Base-by-base conservation (phyloP, 2,113 vertebrate genomes). In the Siniperca chuatsi region DNA sequence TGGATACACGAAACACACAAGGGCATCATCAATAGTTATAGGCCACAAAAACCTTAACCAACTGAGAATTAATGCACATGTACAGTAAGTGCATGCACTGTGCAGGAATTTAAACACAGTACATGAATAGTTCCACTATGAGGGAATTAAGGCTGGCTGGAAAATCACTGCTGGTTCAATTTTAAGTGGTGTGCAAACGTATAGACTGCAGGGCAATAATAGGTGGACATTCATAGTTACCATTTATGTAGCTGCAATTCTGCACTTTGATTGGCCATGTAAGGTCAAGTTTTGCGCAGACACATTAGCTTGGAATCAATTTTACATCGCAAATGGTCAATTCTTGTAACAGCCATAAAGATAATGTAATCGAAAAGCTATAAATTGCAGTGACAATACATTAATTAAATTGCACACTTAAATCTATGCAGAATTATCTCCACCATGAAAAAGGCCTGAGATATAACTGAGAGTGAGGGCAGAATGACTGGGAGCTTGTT, bases 391-490 rank as follows among this genome's bases (percentile, higher is more conserved):
- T 78, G 93, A 89, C 90, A 91, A 93, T 86, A 79, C 88, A 93
- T 94, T 94, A 92, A 94, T 93, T 95, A 87, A 93, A 95, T 87
- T 93, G 90, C 89, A 87, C 82, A 90, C 87, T 89, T 91, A 83
- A 91, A 91, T 89, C 85, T 65, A 90, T 85, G 81, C 87, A 79
- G 84, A 85, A 90, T 87, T 83, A 90, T 88, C 86, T 73, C 81
- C 77, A n/a, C 75, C 79, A 33, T 82, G 61, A 83, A 90, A 75
- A 85, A 35, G 66, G 79, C 64, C 52, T 50, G 52, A 74, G 80
- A 81, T 88, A 79, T 71, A 89, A 82, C 79, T 60, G 75, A 23
- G 57, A 75, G 79, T 73, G 84, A 78, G 75, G 75, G 71, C 33
- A 76, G 62, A 75, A 64, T 86, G 81, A 79, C 74, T 75, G 78